These are phyloP conservation scores for Mythimna vitellina DNA, from an alignment of 2,888 invertebrate genomes.

Conservation along the genomic window DNA sequence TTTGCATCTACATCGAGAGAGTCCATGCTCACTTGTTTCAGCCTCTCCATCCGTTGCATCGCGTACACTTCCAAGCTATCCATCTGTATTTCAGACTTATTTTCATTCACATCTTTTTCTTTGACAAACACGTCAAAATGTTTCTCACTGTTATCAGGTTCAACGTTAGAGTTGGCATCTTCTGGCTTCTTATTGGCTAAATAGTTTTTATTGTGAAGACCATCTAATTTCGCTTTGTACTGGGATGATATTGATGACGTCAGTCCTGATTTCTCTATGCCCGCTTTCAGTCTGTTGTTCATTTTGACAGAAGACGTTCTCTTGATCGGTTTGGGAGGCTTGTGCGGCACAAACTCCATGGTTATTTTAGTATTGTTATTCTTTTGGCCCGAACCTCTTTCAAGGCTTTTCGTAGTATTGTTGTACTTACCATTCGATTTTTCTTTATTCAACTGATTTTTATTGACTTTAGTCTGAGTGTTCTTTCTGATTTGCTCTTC, in stretches of 20 bases:
- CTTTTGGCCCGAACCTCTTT: slow-evolving; percentile 85
- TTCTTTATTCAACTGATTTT: slow-evolving; percentile 86
- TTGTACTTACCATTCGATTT: slow-evolving; percentile 85
- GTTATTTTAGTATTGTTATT: slow-evolving; percentile 86
- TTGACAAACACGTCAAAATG: slow-evolving; percentile 91
- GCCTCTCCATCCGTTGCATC: slow-evolving; percentile 84
- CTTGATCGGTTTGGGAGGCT: slow-evolving; percentile 93
- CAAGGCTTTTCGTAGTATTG: slow-evolving; percentile 86
- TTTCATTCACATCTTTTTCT: slow-evolving; percentile 91
- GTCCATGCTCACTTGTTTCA: slow-evolving; percentile 88
- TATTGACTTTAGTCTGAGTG: slow-evolving; percentile 81
- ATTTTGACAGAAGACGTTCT: slow-evolving; percentile 92
- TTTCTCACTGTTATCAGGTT: slow-evolving; percentile 86
- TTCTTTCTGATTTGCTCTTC: slow-evolving; percentile 89
- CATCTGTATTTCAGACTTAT: slow-evolving; percentile 91
- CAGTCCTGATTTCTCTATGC: slow-evolving; percentile 82
- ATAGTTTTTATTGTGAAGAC: slow-evolving; percentile 86
- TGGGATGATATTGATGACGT: slow-evolving; percentile 88
- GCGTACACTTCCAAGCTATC: slow-evolving; percentile 91
- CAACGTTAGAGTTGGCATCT: slow-evolving; percentile 84
- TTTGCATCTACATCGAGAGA: slow-evolving; percentile 87
- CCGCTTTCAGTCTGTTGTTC: slow-evolving; percentile 87
- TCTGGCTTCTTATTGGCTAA: slow-evolving; percentile 79
- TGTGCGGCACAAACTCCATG: slow-evolving; percentile 92
- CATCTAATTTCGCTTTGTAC: slow-evolving; percentile 88